Conservation (phyloP, 2,113 vertebrate species). For the Furnarius figulus region DNA sequence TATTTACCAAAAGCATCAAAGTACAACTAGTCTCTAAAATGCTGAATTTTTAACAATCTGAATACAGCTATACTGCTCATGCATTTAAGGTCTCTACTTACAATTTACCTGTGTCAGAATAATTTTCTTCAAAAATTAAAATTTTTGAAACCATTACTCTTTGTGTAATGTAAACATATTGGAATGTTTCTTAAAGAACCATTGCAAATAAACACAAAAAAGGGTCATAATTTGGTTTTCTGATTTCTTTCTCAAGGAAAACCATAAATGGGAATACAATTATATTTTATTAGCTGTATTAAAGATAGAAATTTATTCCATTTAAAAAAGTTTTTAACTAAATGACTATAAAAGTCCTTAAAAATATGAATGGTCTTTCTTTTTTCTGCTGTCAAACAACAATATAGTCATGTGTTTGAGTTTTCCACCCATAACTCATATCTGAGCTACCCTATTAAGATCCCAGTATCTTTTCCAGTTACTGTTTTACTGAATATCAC, state of each 20-base stretch:
- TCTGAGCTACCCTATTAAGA: not conserved
- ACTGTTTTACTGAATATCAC: not conserved
- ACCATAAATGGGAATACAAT: not conserved
- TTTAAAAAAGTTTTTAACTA: not conserved
- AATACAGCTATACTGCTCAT: not conserved
- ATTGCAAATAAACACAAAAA: not conserved
- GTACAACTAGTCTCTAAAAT: not conserved
- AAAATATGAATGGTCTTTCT: not conserved
- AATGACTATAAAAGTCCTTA: not conserved
- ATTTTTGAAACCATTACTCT: not conserved
- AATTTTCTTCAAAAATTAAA: not conserved
- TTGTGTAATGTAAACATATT: not conserved
- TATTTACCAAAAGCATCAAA: not conserved
- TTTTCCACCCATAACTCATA: not conserved
- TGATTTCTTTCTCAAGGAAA: not conserved
- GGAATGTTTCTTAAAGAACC: not conserved
- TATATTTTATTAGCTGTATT: not conserved
- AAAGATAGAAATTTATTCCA: not conserved
- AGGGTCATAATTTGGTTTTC: rapidly evolving
- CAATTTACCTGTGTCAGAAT: not conserved
- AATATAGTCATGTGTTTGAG: not conserved
- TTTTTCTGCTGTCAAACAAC: not conserved
- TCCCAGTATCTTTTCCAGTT: not conserved
- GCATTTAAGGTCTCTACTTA: not conserved
- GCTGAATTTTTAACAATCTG: not conserved